Base-by-base conservation (phyloP, 2,888 invertebrate genomes). In the Ephialtes manifestator region DNA sequence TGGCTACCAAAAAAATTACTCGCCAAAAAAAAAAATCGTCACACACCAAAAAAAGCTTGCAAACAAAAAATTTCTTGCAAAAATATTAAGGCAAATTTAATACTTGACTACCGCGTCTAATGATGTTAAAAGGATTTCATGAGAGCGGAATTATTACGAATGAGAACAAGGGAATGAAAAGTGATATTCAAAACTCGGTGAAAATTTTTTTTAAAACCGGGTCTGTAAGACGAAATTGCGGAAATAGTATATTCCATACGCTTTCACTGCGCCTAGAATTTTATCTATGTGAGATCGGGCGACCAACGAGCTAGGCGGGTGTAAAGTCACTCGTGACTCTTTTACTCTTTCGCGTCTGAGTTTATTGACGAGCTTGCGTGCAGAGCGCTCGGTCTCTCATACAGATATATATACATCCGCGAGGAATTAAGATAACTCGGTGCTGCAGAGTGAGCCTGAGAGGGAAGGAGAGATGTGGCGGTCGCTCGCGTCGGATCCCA, bases 391-490 rank as follows among this genome's bases (percentile, higher is more conserved):
- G n/a, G 55, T 60, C 48, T 65, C 70, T 58, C 28, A 15, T 39
- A 63, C 20, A 55, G 8, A 48, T n/a, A 48, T 65, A 48, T 72
- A 68, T 74, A 81, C 48, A 78, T 83, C 60, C 48, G 13, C 48
- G 65, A 81, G 65, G 85, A 83, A 85, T 87, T 83, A 85, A 87
- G 87, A 87, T 85, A 85, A 87, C 85, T 81, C 83, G 81, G 68
- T 53, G 78, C 72, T 60, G 78, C 78, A 24, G 58, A 75, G n/a
- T 18, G 65, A 65, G 39, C 31, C 31, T 1, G 74, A 79, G 84
- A 81, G 71, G 67, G 51, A 76, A 60, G 31, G 60, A 80, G 72
- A 70, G 74, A 53, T 72, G 72, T 53, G 75, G 65, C 76, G 84
- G 71, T 79, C 82, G 79, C 65, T 83, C 65, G 70, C 75, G 72